Evolutionary conservation across 2,888 invertebrate species (phyloP), one percentile per base, ranked within the genome.

Genomic region (Portevinia maculata): DNA sequence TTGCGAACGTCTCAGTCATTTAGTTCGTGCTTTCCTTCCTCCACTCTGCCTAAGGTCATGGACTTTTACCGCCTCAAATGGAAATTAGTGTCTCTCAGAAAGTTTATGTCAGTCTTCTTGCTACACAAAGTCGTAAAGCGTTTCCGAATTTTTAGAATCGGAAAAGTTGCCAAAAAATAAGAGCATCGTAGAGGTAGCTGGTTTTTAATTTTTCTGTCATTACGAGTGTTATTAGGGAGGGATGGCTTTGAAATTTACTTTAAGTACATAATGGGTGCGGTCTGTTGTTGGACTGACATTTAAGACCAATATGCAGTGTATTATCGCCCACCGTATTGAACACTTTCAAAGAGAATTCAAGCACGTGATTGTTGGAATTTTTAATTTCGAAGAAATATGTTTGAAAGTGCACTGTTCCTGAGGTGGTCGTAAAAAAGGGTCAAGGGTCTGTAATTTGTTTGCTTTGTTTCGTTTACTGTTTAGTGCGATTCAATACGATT

Each of bases 41-140:
- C 44, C 19, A 44, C 44, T 44, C 44, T 17, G 44, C 19, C 8
- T 44, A 44, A 44, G 44, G 44, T 21, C 44, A 44, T 44, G 44
- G 44, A 21, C 19, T 44, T 11, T 17, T 44, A 19, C 44, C 8
- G 4, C 4, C 19, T 4, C 19, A 44, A 44, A 44, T 44, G 44
- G 44, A 44, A 44, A 44, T 17, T 11, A 1, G 3, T 44, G 17
- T 44, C 44, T 17, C 17, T 11, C 17, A 44, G 17, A 19, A 11
- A 44, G 44, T 34, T 34, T 11, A 34, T 19, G 44, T 7, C 7
- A 7, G 39, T 1, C 13, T 13, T 37, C n/a, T 37, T 6, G 5
- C n/a, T 1, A 1, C 6, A 13, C 13, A 1, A 6, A 13, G 13
- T 15, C 13, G 13, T 1, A 13, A 15, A 24, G 24, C 24, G 24